Base-by-base conservation (phyloP, 64 coral and sea anemone genomes). In the Trachythela sp. region DNA sequence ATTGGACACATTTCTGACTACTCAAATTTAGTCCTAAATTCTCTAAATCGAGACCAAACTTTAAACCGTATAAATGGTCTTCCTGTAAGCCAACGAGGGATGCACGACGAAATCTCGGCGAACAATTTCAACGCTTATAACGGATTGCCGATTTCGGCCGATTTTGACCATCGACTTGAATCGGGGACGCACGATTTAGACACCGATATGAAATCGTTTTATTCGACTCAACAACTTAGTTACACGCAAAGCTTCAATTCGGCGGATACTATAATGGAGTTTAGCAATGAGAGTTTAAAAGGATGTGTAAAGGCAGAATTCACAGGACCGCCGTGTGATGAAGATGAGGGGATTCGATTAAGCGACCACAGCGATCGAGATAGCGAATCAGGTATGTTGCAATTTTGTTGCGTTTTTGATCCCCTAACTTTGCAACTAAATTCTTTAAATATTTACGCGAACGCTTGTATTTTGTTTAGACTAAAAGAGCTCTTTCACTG, bases 301-400 rank as follows among this genome's bases (percentile, higher is more conserved):
- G 42, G 42, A 45, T 45, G 42, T 45, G 4, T 45, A 6, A 45
- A 45, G 42, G 42, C 42, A 45, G 42, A 45, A 45, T 45, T 45
- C 42, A 45, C 42, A 4, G 42, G 4, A 11, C 11, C 42, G 4
- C 42, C 42, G 42, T 45, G 42, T 45, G 42, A 45, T 45, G 42
- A 45, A 45, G 42, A 45, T 11, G 42, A 45, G 42, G 42, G 42
- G 11, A 45, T 45, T 6, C 42, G 42, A 68, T 31, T 68, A n/a
- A 68, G 59, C 59, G 59, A 68, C 30, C 59, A 68, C 20, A 31
- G 30, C 20, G 20, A 31, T 68, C 20, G 30, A 6, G 59, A 31
- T 31, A 68, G 59, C 59, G 59, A 68, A 22, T 68, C 59, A 22
- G 59, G 59, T 68, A 68, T 68, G 59, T 68, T 68, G 59, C 59